Evolutionary conservation across 2,113 vertebrate genomes (phyloP).

Genomic region (Rhizomys pruinosus): DNA sequence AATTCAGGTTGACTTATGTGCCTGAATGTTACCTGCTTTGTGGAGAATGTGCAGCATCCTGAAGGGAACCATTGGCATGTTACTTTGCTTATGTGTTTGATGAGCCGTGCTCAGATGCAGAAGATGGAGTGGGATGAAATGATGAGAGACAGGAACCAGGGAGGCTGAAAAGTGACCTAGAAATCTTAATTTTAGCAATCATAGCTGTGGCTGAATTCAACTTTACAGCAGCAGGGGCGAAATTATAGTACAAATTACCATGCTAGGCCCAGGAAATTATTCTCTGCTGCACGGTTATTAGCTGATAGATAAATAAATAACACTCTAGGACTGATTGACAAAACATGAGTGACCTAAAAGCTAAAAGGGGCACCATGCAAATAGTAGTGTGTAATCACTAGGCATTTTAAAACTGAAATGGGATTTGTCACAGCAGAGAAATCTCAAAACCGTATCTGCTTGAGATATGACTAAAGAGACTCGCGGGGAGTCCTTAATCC

Average conservation of each 20-base stretch:
- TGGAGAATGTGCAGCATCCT: neutral
- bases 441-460: conserved; percentile 75
- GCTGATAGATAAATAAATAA: conserved; percentile 91
- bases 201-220: conserved; percentile 86
- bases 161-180: conserved; percentile 86
- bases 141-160: conserved; percentile 84
- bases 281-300: conserved; percentile 88
- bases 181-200: conserved; percentile 90
- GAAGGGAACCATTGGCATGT: conserved; percentile 57
- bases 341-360: conserved; percentile 88
- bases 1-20: neutral
- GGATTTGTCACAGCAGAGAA: conserved; percentile 85
- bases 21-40: neutral
- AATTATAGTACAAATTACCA: conserved; percentile 90
- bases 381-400: conserved; percentile 81
- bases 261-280: conserved; percentile 89
- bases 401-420: conserved; percentile 85
- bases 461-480: conserved; percentile 52
- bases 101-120: conserved; percentile 74
- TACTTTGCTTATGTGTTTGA: conserved; percentile 76
- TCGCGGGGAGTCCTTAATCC: conserved; percentile 48
- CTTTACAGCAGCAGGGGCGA: conserved; percentile 87
- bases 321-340: conserved; percentile 88
- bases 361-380: conserved; percentile 85
- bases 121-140: conserved; percentile 83